A percentile compares a stretch with the other conserved stretches of the same genome.
Conservation (phyloP, 1,140 invertebrate genomes). For the Eubasilissa regina region DNA sequence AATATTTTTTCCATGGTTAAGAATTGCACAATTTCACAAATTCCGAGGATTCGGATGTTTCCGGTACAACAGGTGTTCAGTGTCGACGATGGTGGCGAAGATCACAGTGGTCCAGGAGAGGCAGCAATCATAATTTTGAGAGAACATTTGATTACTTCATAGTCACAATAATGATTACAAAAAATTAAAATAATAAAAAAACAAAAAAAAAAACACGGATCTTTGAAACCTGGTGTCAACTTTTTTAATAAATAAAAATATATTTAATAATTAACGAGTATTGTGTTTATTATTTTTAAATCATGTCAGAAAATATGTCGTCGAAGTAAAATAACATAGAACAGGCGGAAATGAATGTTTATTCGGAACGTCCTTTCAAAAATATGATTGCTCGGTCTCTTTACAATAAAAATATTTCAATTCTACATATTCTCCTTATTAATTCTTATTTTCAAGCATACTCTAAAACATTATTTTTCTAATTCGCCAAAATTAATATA, state of each 20-base stretch:
- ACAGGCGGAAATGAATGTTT: conserved; percentile 12
- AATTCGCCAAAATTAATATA: conserved; percentile 14
- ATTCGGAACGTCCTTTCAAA: conserved; percentile 33
- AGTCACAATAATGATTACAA: conserved; percentile 44
- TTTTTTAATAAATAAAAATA: conserved; percentile 44
- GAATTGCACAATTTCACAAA: no score
- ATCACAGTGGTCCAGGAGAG: conserved; percentile 67
- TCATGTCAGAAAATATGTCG: conserved; percentile 70
- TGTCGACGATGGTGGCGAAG: no score
- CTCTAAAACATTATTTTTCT: conserved; percentile 26
- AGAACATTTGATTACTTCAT: conserved; percentile 68
- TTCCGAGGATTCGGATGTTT: no score
- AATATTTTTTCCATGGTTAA: no score
- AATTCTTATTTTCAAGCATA: conserved; percentile 24
- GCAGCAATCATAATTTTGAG: conserved; percentile 74
- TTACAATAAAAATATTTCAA: conserved; percentile 8
- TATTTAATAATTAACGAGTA: conserved; percentile 53
- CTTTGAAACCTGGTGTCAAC: conserved; percentile 40
- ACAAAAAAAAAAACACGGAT: conserved; percentile 53
- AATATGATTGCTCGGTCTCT: conserved; percentile 59
- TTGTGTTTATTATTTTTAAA: conserved; percentile 20
- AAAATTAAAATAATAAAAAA: conserved; percentile 51
- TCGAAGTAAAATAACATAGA: neutral
- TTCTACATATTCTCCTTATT: conserved; percentile 6
- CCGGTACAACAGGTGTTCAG: no score